Conservation (phyloP, 2,113 vertebrate species). For the Bubo bubo region DNA sequence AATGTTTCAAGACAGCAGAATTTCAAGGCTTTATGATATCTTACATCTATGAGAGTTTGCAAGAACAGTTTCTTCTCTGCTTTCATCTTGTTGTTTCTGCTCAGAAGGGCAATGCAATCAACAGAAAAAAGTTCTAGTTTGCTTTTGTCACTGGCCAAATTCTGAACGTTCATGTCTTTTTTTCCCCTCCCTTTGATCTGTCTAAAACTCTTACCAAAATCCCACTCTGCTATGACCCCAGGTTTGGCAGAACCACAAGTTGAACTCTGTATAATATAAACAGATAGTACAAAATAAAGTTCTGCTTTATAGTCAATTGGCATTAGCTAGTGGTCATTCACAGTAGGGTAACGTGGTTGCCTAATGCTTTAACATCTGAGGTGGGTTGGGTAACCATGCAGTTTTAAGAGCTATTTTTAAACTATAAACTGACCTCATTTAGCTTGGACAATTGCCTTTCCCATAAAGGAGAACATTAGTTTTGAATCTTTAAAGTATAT, state of each 20-base stretch:
- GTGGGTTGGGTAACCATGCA: background rate
- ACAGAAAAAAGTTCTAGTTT: background rate
- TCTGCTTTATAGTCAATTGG: background rate
- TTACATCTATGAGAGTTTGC: background rate
- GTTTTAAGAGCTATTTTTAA: slow-evolving; percentile 1
- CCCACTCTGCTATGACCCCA: background rate
- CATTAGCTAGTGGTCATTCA: background rate
- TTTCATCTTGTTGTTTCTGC: background rate
- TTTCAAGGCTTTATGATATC: background rate
- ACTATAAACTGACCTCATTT: background rate
- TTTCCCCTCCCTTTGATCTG: background rate
- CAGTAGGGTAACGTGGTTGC: background rate
- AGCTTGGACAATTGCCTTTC: background rate
- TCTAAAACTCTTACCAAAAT: slow-evolving; percentile 6
- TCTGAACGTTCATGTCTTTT: background rate
- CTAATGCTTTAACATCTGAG: background rate
- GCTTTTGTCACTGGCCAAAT: background rate
- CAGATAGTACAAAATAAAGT: background rate
- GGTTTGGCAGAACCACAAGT: background rate
- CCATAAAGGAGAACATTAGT: background rate
- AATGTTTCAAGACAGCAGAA: slow-evolving; percentile 14
- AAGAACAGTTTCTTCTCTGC: background rate
- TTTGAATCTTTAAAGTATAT: background rate
- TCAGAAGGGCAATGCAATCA: background rate
- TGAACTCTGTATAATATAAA: background rate